Base-by-base conservation (phyloP, 2,888 invertebrate genomes). In the Drosophila silvestris region DNA sequence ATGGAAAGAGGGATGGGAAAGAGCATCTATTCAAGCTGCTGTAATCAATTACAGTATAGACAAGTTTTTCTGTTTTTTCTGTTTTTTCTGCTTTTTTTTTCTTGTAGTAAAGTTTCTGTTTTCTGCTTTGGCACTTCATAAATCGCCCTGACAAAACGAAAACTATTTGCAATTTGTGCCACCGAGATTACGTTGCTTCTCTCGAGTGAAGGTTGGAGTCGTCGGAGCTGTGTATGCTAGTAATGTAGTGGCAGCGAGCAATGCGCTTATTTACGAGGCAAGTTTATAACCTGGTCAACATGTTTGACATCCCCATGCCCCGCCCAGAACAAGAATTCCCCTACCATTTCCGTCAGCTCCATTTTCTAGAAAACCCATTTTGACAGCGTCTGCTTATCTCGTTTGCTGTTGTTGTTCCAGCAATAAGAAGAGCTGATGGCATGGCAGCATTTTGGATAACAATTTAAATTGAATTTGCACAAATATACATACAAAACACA, bases 401-500 rank as follows among this genome's bases (percentile, higher is more conserved):
- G 58, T 47, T 71, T 64, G 12, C 19, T 44, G 14, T 22, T 61
- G 50, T 35, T 65, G 76, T 19, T 70, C 59, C 35, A 47, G 41
- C 65, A 59, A 63, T 76, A 63, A 70, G 37, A 56, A 59, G 35
- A 52, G 60, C 66, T 77, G 44, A 54, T 67, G 79, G 70, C 53
- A 81, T 70, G 58, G 61, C 66, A 82, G 68, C 81, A 76, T 83
- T 83, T 83, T 72, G 74, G 26, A 74, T 82, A 82, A 80, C 85
- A 83, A 85, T 86, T 85, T 82, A 83, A 82, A 85, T 85, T 85
- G 80, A 85, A 83, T 85, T 88, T 53, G 9, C 47, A 52, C 41
- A 26, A 50, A 35, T 28, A 60, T 51, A 53, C 50, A 52, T 4
- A 56, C 39, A 39, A 39, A 19, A 39, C n/a, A 54, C 33, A 28